Conservation (phyloP, 2,797 vertebrate genomes). For the Neopelma chrysocephalum region DNA sequence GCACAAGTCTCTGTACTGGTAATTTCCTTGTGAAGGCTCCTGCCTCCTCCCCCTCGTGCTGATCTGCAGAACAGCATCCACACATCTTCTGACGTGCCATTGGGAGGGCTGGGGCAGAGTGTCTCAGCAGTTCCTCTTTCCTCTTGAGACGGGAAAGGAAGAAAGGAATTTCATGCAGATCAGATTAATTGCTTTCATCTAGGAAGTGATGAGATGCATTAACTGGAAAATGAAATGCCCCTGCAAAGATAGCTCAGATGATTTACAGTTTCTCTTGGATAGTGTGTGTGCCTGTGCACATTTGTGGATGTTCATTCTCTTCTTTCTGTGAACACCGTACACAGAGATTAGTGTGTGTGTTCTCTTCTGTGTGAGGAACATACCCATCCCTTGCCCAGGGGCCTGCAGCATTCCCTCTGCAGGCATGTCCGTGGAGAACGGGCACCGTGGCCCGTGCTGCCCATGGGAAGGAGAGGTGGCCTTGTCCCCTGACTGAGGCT, state of each 20-base stretch:
- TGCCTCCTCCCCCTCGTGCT: not conserved
- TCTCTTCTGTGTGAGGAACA: not conserved
- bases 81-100: not conserved
- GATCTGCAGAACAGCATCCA: not conserved
- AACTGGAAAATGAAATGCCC: not conserved
- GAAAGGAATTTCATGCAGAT: not conserved
- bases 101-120: not conserved
- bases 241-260: not conserved
- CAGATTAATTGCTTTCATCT: slow-evolving; percentile 7
- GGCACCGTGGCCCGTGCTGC: not conserved
- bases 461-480: not conserved
- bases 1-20: slow-evolving; percentile 35
- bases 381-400: not conserved
- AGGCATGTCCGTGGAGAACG: not conserved
- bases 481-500: rapidly evolving
- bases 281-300: not conserved
- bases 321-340: not conserved
- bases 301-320: not conserved
- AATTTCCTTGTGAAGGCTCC: slow-evolving; percentile 6
- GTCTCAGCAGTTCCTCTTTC: not conserved
- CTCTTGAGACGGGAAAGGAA: not conserved
- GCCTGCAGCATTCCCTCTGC: not conserved
- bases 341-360: rapidly evolving
- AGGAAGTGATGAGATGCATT: not conserved
- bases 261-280: not conserved